Evolutionary conservation across 2,888 invertebrate genomes (phyloP).

Genomic region (Eurytoma californica): DNA sequence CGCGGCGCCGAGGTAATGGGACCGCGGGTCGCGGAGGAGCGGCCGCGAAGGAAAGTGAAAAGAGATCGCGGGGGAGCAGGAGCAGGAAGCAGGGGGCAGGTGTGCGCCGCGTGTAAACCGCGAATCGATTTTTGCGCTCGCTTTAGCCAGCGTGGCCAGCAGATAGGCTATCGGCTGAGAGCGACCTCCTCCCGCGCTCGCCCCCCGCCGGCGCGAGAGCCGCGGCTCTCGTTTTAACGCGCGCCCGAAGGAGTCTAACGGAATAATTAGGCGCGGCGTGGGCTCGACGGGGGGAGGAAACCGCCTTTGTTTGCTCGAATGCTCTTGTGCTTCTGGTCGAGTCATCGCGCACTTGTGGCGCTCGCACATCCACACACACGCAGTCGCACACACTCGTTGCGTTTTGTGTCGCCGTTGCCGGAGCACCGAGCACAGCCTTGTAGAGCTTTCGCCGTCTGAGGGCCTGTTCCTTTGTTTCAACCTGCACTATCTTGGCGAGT

Average conservation of each 20-base stretch:
- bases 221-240: background rate
- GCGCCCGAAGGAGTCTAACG: background rate
- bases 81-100: background rate
- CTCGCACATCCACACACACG: no score
- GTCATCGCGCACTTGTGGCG: no score
- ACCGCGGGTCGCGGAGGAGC: background rate
- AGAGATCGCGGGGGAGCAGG: slow-evolving; percentile 3
- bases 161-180: background rate
- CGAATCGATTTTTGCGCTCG: slow-evolving; percentile 50
- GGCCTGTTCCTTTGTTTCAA: no score
- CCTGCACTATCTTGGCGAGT: no score
- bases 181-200: background rate
- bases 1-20: background rate
- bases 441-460: no score
- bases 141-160: slow-evolving; percentile 3
- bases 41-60: slow-evolving; percentile 24
- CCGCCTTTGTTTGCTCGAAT: no score
- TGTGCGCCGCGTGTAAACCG: slow-evolving; percentile 30
- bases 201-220: no score
- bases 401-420: no score
- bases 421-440: no score
- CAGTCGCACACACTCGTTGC: no score
- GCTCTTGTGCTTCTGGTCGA: no score
- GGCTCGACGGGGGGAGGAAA: no score
- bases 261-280: background rate